Base-by-base conservation (phyloP, 2,113 vertebrate genomes). In the Andinoacara biseriatus region DNA sequence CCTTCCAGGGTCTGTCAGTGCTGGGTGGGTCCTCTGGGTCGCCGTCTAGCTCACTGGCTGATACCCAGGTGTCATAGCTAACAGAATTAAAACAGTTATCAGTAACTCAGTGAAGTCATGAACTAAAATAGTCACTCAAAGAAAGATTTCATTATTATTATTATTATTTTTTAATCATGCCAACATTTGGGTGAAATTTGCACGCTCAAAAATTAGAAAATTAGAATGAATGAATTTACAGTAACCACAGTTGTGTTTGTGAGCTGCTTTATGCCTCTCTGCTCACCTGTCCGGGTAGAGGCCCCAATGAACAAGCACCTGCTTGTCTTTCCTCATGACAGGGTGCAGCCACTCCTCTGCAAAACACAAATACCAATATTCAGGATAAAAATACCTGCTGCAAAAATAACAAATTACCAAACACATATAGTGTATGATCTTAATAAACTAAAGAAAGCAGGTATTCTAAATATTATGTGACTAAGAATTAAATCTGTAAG, bases 331-430 rank as follows among this genome's bases (percentile, higher is more conserved):
- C 58, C 96, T 97, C 96, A 98, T 96, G 82, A 99, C 97, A 0
- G 98, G 98, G 91, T 98, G 97, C 90, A 99, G 65, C 98, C 98
- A 99, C 63, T 99, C 98, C 46, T 99, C 98, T 99, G 95, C 56
- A 80, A 90, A 81, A 63, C 22, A 80, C 43, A 91, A 54, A 88
- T 5, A 54, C 18, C n/a, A 87, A 54, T 79, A 38, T 33, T 26
- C 18, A 57, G 31, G 24, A 69, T 10, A 69, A 69, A 29, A 5
- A 69, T 29, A 20, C 29, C 24, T 7, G 20, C 18, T 56, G n/a
- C 1, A 11, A 49, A 26, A 49, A 67, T 6, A 20, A 52, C 3
- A 72, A 6, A 54, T 72, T 52, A 52, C 67, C 26, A 72, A 31
- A 24, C 17, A 18, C 17, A 52, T 18, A 49, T 2, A 18, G 15